Evolutionary conservation across 1,140 invertebrate genomes (phyloP), one percentile per base, ranked within the genome.

Genomic region (Apocrypta bakeri): DNA sequence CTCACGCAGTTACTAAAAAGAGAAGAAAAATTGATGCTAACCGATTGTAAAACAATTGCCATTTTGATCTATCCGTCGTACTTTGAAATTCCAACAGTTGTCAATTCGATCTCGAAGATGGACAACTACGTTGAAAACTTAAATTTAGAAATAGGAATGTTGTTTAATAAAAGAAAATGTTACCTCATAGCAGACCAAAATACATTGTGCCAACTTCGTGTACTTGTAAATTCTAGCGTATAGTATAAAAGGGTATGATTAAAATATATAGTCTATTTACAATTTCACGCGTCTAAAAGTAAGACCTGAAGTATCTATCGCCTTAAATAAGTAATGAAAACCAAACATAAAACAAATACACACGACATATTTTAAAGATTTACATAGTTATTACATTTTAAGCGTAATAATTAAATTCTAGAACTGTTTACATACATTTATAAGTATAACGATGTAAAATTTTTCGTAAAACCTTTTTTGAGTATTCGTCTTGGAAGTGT

Each of bases 1-100:
- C n/a, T n/a, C n/a, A n/a, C n/a, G n/a, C n/a, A 42, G 40, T 64
- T 25, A 64, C 24, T 64, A 64, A 64, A 64, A n/a, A 64, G 24
- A 64, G 61, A 64, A 1, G 9, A 64, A 25, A 1, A 64, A 24
- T 24, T 24, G n/a, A 64, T 12, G n/a, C 8, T 25, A 3, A 64
- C 61, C 21, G 6, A 6, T 64, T 64, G 21, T 25, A 64, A 64
- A 9, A 2, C 1, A 64, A 25, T n/a, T n/a, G n/a, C n/a, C n/a
- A 64, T 64, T 64, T 64, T 12, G 21, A 64, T 64, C 0, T 4
- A 64, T 64, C 17, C 8, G 21, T 64, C 17, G 1, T 42, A 42
- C 40, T 9, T 42, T n/a, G n/a, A n/a, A n/a, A n/a, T n/a, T n/a
- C n/a, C n/a, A n/a, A n/a, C n/a, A n/a, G n/a, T n/a, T n/a, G n/a